phyloP scores from a whole-genome alignment of 2,888 invertebrate genomes.

The Linyphia triangularis region DNA sequence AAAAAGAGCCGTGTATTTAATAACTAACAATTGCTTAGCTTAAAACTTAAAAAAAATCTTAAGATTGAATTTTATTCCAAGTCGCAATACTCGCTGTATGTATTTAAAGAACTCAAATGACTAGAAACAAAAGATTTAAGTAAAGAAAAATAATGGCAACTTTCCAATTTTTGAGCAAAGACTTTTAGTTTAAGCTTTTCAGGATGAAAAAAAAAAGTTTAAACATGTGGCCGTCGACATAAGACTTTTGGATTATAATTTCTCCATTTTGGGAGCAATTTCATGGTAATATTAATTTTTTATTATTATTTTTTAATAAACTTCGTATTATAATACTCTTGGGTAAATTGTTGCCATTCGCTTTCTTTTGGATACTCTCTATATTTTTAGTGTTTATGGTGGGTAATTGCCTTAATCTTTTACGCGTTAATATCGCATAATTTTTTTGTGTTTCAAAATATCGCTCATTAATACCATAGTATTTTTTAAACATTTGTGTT shows the following conservation, averaged over 20 bases:
- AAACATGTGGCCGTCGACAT: constrained; percentile 28
- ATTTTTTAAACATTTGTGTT: no score
- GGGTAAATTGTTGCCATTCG: not conserved
- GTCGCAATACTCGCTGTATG: constrained; percentile 26
- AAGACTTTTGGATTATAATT: constrained; percentile 23
- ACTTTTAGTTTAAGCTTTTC: constrained; percentile 35
- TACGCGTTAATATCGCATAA: not conserved
- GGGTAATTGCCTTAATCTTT: constrained; percentile 7
- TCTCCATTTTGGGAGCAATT: constrained; percentile 13
- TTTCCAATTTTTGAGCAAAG: constrained; percentile 28
- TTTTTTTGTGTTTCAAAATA: no score
- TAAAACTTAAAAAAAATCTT: no score
- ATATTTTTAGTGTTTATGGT: not conserved
- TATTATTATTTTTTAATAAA: constrained; percentile 2
- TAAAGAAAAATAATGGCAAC: constrained; percentile 27
- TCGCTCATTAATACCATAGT: no score
- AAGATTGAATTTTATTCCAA: constrained; percentile 39
- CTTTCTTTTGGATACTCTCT: not conserved
- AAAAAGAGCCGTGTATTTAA: no score
- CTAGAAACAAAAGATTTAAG: constrained; percentile 45
- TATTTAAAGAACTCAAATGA: constrained; percentile 39
- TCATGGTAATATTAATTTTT: constrained; percentile 17
- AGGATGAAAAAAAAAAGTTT: constrained; percentile 11
- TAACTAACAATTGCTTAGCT: no score
- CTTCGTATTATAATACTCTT: not conserved